Evolutionary conservation across 35 echinoderm and acorn worm species (phyloP).

Genomic region (Eucidaris tribuloides): DNA sequence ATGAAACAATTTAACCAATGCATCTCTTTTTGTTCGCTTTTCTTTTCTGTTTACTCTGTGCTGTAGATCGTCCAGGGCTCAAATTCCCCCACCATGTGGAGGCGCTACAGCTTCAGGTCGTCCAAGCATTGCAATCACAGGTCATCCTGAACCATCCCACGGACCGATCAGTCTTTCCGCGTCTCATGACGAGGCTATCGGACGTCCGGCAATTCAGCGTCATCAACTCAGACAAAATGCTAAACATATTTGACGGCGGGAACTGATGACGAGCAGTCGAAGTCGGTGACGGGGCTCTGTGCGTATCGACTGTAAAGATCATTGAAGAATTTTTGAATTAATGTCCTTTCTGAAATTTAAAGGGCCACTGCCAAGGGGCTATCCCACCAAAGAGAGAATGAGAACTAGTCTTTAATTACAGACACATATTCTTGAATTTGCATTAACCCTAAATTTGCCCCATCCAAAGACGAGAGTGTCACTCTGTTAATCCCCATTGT

Average conservation of each 20-base stretch:
- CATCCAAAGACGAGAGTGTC: too few relatives aligned
- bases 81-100: constrained; percentile 60
- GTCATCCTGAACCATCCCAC: constrained; percentile 82
- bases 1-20: neutral
- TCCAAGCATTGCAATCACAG: constrained; percentile 87
- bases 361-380: too few relatives aligned
- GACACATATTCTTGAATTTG: too few relatives aligned
- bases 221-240: constrained; percentile 94
- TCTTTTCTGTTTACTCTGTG: neutral
- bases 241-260: constrained; percentile 54
- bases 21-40: neutral
- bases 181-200: constrained; percentile 80
- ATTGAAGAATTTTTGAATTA: too few relatives aligned
- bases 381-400: too few relatives aligned
- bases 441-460: too few relatives aligned
- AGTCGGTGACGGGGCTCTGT: too few relatives aligned
- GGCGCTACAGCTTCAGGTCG: constrained; percentile 70
- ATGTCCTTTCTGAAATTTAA: too few relatives aligned
- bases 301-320: too few relatives aligned
- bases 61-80: constrained; percentile 76
- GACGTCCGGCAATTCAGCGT: constrained; percentile 94
- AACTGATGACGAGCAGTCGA: neutral
- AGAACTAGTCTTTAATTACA: too few relatives aligned
- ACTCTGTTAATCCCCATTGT: too few relatives aligned
- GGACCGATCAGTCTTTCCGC: constrained; percentile 82